Conservation (phyloP, 30 jellyfish, hydroid and myxozoan species). For the Mastigias papua region DNA sequence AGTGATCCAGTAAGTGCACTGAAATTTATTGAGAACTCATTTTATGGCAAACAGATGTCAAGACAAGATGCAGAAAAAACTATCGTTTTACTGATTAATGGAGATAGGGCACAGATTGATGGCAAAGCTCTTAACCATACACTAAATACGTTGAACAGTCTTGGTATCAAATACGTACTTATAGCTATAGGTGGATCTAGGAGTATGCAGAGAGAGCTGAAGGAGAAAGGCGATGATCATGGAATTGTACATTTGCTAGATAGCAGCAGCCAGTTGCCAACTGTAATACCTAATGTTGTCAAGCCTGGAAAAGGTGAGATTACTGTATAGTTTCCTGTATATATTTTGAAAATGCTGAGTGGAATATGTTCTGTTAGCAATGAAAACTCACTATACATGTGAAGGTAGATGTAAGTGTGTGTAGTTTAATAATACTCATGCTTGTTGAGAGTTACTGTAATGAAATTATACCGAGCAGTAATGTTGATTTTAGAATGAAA, state of each 20-base stretch:
- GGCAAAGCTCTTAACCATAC: neutral
- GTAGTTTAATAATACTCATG: too few species aligned
- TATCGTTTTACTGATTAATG: slow-evolving; percentile 41
- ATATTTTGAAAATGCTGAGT: too few species aligned
- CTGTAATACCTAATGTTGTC: slow-evolving; percentile 43
- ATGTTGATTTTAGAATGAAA: too few species aligned
- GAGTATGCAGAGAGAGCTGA: neutral
- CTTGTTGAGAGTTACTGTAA: too few species aligned
- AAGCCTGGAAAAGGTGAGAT: slow-evolving; percentile 10
- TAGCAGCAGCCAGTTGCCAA: slow-evolving; percentile 26
- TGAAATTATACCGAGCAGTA: too few species aligned
- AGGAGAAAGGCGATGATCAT: neutral
- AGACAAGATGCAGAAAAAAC: slow-evolving; percentile 41
- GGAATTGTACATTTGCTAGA: slow-evolving; percentile 37
- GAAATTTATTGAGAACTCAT: slow-evolving; percentile 19
- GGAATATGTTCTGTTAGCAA: too few species aligned
- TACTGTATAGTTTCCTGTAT: neutral
- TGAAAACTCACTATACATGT: too few species aligned
- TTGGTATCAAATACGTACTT: slow-evolving; percentile 17
- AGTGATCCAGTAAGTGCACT: slow-evolving; percentile 45
- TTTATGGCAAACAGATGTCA: slow-evolving; percentile 1
- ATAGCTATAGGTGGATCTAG: slow-evolving; percentile 29
- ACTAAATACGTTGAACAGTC: slow-evolving; percentile 7
- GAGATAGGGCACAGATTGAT: neutral
- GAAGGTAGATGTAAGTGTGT: too few species aligned